Percentiles rank a stretch among this genome's conserved stretches.
Conservation (phyloP, 2,888 invertebrate genomes). For the Drosophila mimica region DNA sequence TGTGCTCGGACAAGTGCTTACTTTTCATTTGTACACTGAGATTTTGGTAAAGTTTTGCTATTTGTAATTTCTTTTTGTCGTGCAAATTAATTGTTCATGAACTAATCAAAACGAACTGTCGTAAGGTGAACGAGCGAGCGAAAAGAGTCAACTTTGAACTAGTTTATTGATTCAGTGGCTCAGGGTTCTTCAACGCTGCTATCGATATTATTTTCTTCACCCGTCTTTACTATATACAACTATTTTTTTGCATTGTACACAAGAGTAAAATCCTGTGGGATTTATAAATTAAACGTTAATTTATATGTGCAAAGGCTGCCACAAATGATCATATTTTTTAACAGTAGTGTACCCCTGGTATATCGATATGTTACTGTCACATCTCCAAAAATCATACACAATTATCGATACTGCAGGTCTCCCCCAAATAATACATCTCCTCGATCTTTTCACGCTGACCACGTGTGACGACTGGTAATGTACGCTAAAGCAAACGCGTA, state of each 20-base stretch:
- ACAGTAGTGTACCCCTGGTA: neutral
- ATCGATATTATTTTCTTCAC: neutral
- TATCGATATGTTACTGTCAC: neutral
- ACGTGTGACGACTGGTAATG: constrained; percentile 55
- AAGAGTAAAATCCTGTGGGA: neutral
- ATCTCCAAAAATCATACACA: constrained; percentile 4
- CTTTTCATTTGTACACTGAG: constrained; percentile 56
- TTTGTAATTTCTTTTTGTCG: constrained; percentile 51
- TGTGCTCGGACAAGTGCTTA: constrained; percentile 30
- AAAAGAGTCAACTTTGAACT: constrained; percentile 8
- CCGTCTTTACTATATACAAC: neutral
- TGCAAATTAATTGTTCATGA: constrained; percentile 56
- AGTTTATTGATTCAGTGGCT: neutral
- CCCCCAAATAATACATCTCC: neutral
- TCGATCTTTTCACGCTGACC: constrained; percentile 42
- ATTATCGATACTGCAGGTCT: constrained; percentile 1
- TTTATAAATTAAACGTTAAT: neutral
- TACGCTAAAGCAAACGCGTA: constrained; percentile 22
- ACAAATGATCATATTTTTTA: neutral
- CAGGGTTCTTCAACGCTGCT: neutral
- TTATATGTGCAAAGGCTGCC: neutral
- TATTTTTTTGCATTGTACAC: neutral
- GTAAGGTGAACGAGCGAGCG: constrained; percentile 5
- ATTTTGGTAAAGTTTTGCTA: constrained; percentile 44
- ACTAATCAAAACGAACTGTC: constrained; percentile 31